These are phyloP conservation scores for Chiridota heheva DNA, from an alignment of 35 echinoderm and acorn worm species.

Conservation along the genomic window DNA sequence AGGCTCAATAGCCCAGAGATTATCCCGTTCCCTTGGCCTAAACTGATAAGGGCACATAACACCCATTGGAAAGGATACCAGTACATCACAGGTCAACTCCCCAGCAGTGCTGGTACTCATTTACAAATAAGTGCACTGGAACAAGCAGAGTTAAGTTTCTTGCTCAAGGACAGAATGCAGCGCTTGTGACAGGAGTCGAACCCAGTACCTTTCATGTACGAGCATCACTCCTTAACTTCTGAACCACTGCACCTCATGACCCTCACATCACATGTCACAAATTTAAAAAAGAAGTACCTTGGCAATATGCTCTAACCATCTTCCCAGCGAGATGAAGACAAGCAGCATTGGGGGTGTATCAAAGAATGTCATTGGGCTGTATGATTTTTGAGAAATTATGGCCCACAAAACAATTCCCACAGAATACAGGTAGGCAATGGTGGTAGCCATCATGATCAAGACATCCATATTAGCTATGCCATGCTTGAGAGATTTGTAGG, in stretches of 20 bases:
- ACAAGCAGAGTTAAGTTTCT: no score
- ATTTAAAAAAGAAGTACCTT: conserved; percentile 47
- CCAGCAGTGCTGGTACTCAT: no score
- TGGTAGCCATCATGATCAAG: conserved; percentile 93
- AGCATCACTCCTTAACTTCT: no score
- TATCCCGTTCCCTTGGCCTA: no score
- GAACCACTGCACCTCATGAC: neutral
- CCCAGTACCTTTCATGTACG: no score
- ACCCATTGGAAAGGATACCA: no score
- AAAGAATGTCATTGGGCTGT: conserved; percentile 95
- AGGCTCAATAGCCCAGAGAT: no score
- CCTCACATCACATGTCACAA: neutral
- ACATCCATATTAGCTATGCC: conserved; percentile 90
- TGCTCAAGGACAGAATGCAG: no score
- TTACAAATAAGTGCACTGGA: no score
- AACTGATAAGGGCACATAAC: no score
- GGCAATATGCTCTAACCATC: conserved; percentile 93
- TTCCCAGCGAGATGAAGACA: conserved; percentile 85
- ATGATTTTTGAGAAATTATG: conserved; percentile 38
- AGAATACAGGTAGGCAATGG: conserved; percentile 89
- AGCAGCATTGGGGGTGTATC: conserved; percentile 96
- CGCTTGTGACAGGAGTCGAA: no score
- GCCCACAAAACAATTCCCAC: conserved; percentile 64
- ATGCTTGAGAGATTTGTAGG: conserved; percentile 90
- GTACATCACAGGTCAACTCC: no score